phyloP scores from a whole-genome alignment of 1,140 invertebrate species.

The Brachionus asplanchnoidis region DNA sequence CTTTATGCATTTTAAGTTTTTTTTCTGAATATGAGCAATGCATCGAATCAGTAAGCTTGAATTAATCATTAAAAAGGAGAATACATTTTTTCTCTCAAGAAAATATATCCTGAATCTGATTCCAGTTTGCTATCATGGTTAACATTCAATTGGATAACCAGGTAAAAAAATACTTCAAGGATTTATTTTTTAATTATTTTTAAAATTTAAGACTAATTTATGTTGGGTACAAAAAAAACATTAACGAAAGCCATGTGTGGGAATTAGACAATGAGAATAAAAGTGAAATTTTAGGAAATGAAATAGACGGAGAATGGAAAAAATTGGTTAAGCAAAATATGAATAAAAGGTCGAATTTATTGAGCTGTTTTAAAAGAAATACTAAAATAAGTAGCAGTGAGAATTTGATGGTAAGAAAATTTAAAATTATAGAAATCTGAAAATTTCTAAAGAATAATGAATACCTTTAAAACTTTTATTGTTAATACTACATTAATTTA shows the following conservation, averaged over 20 bases:
- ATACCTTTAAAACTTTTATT: too few relatives aligned
- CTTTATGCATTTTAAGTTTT: neutral
- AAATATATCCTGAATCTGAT: neutral
- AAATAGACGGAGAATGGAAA: neutral
- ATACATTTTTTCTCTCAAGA: neutral
- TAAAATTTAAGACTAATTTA: neutral
- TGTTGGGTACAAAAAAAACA: neutral
- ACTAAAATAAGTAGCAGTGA: neutral
- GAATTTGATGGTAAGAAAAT: neutral
- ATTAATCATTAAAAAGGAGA: neutral
- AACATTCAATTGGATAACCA: neutral
- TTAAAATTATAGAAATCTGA: neutral
- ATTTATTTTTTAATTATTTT: too few relatives aligned
- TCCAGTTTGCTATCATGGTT: neutral
- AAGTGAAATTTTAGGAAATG: neutral
- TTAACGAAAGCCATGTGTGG: neutral
- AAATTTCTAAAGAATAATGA: too few relatives aligned
- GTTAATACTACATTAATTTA: too few relatives aligned
- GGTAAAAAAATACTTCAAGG: neutral
- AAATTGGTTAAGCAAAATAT: neutral
- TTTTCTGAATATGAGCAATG: neutral
- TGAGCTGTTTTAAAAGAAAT: neutral
- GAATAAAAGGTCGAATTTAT: neutral
- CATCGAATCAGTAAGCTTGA: neutral
- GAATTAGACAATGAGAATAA: neutral